Conservation (phyloP, 1,140 invertebrate species). For the Acyrthosiphon pisum region DNA sequence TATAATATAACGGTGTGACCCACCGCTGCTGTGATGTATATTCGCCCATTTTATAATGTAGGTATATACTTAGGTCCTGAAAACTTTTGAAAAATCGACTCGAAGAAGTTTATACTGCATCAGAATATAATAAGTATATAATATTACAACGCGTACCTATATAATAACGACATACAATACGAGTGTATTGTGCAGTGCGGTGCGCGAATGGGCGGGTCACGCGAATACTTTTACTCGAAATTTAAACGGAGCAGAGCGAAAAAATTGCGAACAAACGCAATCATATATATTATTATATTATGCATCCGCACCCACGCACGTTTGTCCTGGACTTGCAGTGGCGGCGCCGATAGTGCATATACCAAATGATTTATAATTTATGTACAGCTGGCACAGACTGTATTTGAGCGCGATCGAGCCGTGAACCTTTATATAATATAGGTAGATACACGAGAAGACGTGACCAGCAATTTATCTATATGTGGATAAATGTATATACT, state of each 20-base stretch:
- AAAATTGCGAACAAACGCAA: neutral
- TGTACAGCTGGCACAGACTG: neutral
- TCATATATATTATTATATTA: neutral
- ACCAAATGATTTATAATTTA: neutral
- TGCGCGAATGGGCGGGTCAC: neutral
- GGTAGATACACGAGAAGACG: too few species aligned
- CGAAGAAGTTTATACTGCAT: neutral
- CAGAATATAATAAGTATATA: neutral
- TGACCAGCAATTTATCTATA: too few species aligned
- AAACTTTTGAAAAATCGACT: neutral
- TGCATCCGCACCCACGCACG: neutral
- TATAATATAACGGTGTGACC: neutral
- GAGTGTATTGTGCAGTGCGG: neutral
- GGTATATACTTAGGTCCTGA: neutral
- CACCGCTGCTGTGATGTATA: too few species aligned
- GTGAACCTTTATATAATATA: neutral
- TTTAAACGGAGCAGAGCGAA: neutral
- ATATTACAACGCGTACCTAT: too few species aligned
- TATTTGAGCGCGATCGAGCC: neutral
- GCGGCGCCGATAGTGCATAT: neutral
- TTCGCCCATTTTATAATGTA: neutral
- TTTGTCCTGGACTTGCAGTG: neutral
- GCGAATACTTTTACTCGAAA: slow-evolving; percentile 3
- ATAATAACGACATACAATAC: neutral
- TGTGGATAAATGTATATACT: too few species aligned